Percentiles rank a stretch among this genome's conserved stretches.
Conservation (phyloP, 2,888 invertebrate species). For the Polydrusus pterygomalis region DNA sequence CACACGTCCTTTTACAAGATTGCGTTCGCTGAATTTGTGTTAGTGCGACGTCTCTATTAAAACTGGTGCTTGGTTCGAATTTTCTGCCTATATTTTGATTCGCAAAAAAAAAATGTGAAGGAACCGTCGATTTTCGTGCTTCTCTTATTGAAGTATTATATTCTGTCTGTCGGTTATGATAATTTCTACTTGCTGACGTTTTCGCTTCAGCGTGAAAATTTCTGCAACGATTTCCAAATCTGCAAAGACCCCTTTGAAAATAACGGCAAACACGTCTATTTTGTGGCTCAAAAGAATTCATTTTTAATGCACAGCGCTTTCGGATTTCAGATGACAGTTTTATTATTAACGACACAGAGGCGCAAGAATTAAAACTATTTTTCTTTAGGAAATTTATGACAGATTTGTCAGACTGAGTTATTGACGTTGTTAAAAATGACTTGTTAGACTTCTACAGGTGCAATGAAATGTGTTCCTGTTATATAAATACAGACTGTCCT, state of each 20-base stretch:
- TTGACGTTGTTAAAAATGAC: background rate
- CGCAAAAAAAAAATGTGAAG: background rate
- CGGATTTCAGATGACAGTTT: background rate
- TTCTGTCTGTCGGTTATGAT: background rate
- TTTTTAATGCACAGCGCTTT: background rate
- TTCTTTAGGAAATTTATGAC: conserved; percentile 28
- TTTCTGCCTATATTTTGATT: conserved; percentile 4
- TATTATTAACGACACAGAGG: conserved; percentile 7
- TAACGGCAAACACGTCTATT: conserved; percentile 55
- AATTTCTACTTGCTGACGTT: background rate
- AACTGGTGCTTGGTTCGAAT: conserved; percentile 56
- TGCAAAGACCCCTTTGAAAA: conserved; percentile 58
- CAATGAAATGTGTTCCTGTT: background rate
- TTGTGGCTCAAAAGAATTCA: conserved; percentile 12
- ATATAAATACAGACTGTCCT: too few species aligned
- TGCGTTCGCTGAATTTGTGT: conserved; percentile 42
- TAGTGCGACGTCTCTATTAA: conserved; percentile 52
- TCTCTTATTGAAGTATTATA: background rate
- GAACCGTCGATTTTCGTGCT: background rate
- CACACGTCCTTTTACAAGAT: conserved; percentile 59
- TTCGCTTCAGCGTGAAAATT: conserved; percentile 53
- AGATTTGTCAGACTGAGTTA: conserved; percentile 18
- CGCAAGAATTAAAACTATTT: conserved; percentile 24
- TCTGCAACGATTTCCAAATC: conserved; percentile 60
- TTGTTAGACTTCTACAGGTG: background rate